phyloP scores from a whole-genome alignment of 2,888 invertebrate species.

The Cephus rjabovi region DNA sequence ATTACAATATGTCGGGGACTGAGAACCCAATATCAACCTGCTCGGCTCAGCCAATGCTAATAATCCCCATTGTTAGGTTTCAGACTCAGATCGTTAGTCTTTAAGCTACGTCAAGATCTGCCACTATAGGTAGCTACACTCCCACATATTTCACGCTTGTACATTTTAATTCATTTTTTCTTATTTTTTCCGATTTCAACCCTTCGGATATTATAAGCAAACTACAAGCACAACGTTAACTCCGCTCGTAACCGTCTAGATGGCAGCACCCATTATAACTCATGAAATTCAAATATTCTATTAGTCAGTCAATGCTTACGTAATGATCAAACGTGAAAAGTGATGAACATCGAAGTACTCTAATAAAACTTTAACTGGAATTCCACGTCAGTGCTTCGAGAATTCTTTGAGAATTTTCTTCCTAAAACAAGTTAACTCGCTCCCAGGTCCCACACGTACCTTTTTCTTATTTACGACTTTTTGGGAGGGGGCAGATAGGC shows the following conservation, averaged over 20 bases:
- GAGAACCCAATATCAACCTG: constrained; percentile 56
- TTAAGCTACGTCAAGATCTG: background rate
- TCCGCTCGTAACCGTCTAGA: background rate
- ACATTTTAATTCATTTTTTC: background rate
- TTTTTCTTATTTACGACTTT: background rate
- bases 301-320: background rate
- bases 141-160: background rate
- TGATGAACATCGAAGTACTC: background rate
- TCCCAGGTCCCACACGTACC: background rate
- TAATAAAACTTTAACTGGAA: background rate
- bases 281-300: background rate
- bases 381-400: background rate
- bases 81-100: background rate
- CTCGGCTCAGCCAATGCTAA: constrained; percentile 57
- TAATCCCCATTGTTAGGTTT: constrained; percentile 55
- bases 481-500: background rate
- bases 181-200: background rate
- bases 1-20: constrained; percentile 59
- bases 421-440: background rate
- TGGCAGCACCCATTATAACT: background rate
- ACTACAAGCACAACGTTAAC: background rate
- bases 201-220: background rate
- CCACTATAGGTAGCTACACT: background rate
- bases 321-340: background rate
- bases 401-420: background rate